phyloP scores from a whole-genome alignment of 2,113 vertebrate genomes.

The Gymnobelideus leadbeateri region DNA sequence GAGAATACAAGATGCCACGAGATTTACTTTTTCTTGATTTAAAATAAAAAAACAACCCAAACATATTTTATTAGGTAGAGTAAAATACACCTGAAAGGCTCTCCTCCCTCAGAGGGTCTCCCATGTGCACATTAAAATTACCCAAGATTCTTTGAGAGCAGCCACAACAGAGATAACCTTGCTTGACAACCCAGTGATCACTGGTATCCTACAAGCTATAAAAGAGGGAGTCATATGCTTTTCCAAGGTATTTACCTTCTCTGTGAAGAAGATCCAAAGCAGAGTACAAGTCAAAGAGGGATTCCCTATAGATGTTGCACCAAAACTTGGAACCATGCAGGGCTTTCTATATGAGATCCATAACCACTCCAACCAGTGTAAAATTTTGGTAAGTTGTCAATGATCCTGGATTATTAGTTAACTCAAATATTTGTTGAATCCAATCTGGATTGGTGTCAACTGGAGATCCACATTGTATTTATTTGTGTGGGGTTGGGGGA shows the following conservation, averaged over 20 bases:
- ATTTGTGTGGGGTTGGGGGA: not conserved
- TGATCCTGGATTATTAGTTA: not conserved
- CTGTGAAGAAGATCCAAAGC: not conserved
- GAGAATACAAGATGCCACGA: not conserved
- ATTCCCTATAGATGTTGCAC: not conserved
- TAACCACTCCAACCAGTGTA: not conserved
- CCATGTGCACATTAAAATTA: not conserved
- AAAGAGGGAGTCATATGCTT: not conserved
- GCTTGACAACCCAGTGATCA: not conserved
- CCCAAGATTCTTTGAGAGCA: not conserved
- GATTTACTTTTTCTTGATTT: not conserved
- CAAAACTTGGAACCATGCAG: not conserved
- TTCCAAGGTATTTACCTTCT: not conserved
- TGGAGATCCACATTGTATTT: not conserved
- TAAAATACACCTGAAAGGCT: not conserved
- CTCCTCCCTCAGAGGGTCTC: not conserved
- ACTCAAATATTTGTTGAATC: not conserved
- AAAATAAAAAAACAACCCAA: not conserved
- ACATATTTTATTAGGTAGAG: not conserved
- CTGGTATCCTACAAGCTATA: not conserved
- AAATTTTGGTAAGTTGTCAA: not conserved
- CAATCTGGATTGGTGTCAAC: not conserved
- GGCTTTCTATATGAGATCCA: not conserved
- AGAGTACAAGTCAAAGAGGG: not conserved
- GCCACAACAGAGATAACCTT: not conserved